Percentiles rank a stretch among this genome's conserved stretches.
Evolutionary conservation across 2,113 vertebrate genomes (phyloP).

Genomic region (Calonectris borealis): DNA sequence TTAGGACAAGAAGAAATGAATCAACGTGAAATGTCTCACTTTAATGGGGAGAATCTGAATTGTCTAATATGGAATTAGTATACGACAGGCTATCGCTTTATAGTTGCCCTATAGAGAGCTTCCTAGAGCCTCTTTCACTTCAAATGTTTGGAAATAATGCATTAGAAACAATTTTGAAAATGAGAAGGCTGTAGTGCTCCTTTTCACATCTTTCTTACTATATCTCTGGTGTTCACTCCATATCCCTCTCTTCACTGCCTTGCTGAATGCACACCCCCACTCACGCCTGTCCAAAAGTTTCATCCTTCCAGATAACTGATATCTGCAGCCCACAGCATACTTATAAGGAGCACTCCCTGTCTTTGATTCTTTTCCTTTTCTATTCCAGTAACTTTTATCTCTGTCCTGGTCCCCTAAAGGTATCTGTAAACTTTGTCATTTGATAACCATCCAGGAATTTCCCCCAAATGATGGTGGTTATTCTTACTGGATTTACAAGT

Average conservation of each 20-base stretch:
- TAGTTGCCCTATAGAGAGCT: not conserved
- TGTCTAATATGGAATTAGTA: not conserved
- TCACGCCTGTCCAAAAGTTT: not conserved
- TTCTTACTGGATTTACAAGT: not conserved
- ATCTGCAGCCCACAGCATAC: not conserved
- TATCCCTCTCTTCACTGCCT: not conserved
- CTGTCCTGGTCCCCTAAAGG: not conserved
- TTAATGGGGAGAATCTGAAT: not conserved
- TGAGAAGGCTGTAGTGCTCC: not conserved
- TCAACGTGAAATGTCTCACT: not conserved
- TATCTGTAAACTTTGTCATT: not conserved
- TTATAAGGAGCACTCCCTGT: not conserved
- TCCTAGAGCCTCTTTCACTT: not conserved
- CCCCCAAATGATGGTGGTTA: not conserved
- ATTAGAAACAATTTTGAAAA: not conserved
- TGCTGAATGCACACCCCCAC: not conserved
- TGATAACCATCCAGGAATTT: not conserved
- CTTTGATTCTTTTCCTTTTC: not conserved
- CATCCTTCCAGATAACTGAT: not conserved
- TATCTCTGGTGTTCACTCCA: not conserved
- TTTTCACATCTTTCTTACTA: not conserved
- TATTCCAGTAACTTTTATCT: not conserved
- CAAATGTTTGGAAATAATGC: not conserved
- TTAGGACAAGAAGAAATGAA: not conserved
- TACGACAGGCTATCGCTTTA: not conserved